Conservation (phyloP, 2,113 vertebrate species). For the Prionailurus bengalensis region DNA sequence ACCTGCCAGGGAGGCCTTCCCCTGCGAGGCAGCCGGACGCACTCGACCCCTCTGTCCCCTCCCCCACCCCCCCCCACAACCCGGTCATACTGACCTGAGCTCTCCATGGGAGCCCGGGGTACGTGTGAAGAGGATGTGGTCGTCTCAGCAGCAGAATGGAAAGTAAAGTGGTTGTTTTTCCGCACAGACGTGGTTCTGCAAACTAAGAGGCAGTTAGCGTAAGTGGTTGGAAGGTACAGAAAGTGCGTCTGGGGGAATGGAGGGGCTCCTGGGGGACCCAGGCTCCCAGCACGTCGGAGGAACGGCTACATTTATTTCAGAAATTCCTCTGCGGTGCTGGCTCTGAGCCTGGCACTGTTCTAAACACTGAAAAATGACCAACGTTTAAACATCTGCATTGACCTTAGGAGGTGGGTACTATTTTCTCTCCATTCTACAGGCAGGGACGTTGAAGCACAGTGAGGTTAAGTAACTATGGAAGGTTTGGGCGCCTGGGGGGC, state of each 20-base stretch:
- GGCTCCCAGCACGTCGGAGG: neutral
- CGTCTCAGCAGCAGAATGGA: slow-evolving; percentile 26
- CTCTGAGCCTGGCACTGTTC: neutral
- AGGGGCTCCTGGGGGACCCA: neutral
- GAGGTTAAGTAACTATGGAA: neutral
- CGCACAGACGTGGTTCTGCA: slow-evolving; percentile 62
- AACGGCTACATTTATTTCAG: neutral
- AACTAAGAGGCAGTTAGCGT: slow-evolving; percentile 43
- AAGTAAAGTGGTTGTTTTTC: neutral
- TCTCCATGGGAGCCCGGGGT: slow-evolving; percentile 68
- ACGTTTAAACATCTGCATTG: neutral
- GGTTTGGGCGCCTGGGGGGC: too few relatives aligned
- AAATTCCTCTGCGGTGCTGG: neutral
- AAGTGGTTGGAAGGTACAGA: neutral
- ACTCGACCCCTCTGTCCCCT: neutral
- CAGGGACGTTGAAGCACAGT: neutral
- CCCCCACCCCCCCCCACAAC: too few relatives aligned
- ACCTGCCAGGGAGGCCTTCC: too few relatives aligned
- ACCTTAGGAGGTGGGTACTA: neutral
- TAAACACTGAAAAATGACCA: neutral
- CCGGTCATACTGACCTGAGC: slow-evolving; percentile 72
- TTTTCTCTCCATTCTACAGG: neutral
- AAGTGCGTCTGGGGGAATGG: neutral
- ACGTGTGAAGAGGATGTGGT: slow-evolving; percentile 47
- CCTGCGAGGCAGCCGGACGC: neutral